phyloP scores from a whole-genome alignment of 2,797 vertebrate species.

The Brachyalestes nurse region DNA sequence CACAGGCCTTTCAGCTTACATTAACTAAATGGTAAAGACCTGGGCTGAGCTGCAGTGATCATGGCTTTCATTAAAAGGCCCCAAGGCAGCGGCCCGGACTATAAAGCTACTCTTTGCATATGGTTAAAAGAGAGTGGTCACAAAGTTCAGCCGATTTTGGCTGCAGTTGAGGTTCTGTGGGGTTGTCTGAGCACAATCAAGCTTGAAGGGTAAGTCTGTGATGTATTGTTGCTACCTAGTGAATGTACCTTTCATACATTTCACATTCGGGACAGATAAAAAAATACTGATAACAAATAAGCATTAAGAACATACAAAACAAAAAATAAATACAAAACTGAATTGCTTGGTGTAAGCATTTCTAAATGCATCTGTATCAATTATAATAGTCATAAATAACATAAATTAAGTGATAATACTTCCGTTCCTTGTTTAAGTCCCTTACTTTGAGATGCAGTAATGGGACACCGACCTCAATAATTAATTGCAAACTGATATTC shows the following conservation, averaged over 20 bases:
- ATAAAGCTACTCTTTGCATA: constrained; percentile 19
- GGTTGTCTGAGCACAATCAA: constrained; percentile 1
- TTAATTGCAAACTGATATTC: constrained; percentile 17
- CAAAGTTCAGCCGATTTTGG: neutral
- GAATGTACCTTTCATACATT: constrained; percentile 5
- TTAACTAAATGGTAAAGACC: neutral
- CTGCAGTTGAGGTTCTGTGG: constrained; percentile 1
- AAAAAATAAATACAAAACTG: constrained; percentile 15
- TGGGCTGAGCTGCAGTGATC: neutral
- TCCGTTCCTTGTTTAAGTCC: neutral
- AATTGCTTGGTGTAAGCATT: constrained; percentile 10
- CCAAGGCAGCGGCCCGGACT: too few species aligned
- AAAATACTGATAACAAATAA: constrained; percentile 22
- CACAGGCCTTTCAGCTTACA: neutral
- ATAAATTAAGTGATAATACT: constrained; percentile 34
- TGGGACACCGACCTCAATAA: neutral
- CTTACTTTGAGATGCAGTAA: constrained; percentile 3
- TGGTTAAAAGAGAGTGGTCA: neutral
- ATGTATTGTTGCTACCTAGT: constrained; percentile 2
- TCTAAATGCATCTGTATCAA: neutral
- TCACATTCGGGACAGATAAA: constrained; percentile 14
- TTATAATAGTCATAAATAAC: constrained; percentile 10
- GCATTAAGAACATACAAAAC: constrained; percentile 12
- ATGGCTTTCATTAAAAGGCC: neutral
- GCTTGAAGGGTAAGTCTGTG: neutral